Evolutionary conservation across 1,140 invertebrate species (phyloP).

Genomic region (Paracyclopina nana): DNA sequence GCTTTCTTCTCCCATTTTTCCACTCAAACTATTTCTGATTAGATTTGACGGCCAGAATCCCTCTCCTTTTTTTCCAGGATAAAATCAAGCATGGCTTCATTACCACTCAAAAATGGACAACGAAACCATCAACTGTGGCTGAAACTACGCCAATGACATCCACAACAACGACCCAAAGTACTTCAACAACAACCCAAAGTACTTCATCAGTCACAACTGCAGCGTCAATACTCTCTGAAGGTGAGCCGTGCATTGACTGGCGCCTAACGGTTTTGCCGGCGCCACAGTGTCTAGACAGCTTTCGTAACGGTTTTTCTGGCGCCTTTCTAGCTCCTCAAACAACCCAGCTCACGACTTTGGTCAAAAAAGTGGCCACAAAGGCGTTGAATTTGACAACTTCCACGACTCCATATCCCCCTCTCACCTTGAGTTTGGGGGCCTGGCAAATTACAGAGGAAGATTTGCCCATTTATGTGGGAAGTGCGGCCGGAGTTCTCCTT

Average conservation of each 20-base stretch:
- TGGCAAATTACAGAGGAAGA: constrained; percentile 11
- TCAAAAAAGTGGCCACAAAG: background rate
- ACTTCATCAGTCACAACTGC: no score
- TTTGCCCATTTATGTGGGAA: constrained; percentile 6
- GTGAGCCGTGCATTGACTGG: background rate
- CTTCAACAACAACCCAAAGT: no score
- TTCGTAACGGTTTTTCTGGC: background rate
- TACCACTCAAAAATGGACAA: no score
- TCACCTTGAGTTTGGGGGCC: constrained; percentile 7
- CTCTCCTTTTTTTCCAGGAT: no score
- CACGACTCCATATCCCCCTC: background rate
- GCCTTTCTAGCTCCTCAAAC: background rate
- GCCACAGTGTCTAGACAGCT: background rate
- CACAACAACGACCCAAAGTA: no score
- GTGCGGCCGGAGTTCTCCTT: constrained; percentile 4
- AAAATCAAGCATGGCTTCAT: no score
- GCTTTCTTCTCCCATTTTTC: no score
- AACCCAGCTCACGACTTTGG: background rate
- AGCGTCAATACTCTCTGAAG: background rate
- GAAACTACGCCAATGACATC: no score
- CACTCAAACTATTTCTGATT: no score
- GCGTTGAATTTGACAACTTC: background rate
- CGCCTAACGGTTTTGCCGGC: background rate
- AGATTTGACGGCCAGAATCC: no score
- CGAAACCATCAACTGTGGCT: no score